Percentiles rank a stretch among this genome's conserved stretches.
phyloP scores from a whole-genome alignment of 2,113 vertebrate genomes.

The Gavialis gangeticus region DNA sequence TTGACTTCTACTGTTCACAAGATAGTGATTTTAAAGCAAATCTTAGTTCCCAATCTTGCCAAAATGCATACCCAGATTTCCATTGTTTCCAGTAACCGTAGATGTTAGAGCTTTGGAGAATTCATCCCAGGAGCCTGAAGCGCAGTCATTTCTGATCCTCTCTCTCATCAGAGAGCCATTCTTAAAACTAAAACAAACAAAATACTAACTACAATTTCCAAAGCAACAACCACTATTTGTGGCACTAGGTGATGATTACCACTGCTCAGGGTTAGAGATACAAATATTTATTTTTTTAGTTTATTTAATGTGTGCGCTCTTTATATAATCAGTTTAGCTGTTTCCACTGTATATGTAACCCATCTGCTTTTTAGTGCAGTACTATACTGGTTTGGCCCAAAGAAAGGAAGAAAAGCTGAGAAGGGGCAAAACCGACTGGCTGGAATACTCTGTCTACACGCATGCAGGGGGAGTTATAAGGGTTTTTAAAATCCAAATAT shows the following conservation, averaged over 20 bases:
- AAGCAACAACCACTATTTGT: not conserved
- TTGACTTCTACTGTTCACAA: not conserved
- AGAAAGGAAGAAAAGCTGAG: not conserved
- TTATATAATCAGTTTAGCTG: not conserved
- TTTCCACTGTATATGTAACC: not conserved
- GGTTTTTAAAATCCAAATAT: too few relatives aligned
- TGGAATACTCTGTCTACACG: too few relatives aligned
- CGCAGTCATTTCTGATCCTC: constrained; percentile 85
- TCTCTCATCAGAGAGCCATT: constrained; percentile 96
- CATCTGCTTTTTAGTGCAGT: not conserved
- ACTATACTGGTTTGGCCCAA: fast-evolving
- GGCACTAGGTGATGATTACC: not conserved
- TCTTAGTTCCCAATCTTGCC: not conserved
- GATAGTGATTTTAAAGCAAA: not conserved
- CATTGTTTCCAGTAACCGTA: constrained; percentile 87
- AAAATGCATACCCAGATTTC: constrained; percentile 86
- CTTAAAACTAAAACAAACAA: constrained; percentile 89
- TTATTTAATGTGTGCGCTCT: not conserved
- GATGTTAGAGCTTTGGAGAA: constrained; percentile 86
- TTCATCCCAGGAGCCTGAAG: constrained; percentile 88
- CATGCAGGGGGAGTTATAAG: too few relatives aligned
- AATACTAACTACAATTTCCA: not conserved
- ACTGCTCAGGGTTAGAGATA: not conserved
- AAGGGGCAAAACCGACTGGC: too few relatives aligned
- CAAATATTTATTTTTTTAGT: not conserved